phyloP scores from a whole-genome alignment of 1,140 invertebrate genomes.

The Philaenus spumarius region DNA sequence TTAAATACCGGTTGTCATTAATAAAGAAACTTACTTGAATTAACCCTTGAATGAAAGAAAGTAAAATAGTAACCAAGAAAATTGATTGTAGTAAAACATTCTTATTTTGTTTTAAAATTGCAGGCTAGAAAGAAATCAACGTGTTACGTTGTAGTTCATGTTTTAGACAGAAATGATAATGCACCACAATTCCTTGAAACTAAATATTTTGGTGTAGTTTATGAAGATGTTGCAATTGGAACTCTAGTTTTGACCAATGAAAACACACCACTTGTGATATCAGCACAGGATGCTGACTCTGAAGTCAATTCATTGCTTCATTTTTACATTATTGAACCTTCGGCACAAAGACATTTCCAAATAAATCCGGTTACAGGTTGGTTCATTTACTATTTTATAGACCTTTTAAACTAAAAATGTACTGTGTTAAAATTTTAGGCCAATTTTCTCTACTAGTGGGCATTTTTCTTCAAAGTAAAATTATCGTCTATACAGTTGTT shows the following conservation, averaged over 20 bases:
- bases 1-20: no score
- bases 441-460: no score
- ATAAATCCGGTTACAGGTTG: conserved; percentile 76
- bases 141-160: conserved; percentile 61
- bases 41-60: no score
- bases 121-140: conserved; percentile 69
- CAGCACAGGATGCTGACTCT: conserved; percentile 68
- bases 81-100: no score
- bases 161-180: conserved; percentile 84
- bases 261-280: conserved; percentile 68
- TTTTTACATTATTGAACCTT: conserved; percentile 75
- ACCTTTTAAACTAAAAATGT: no score
- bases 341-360: conserved; percentile 65
- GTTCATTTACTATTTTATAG: no score
- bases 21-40: no score
- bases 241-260: conserved; percentile 61
- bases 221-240: conserved; percentile 75
- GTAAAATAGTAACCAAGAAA: no score
- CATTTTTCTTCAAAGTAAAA: no score
- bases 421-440: no score
- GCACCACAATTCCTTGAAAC: conserved; percentile 69
- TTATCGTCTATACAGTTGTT: no score
- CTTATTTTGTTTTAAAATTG: no score
- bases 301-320: conserved; percentile 77
- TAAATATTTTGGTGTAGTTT: conserved; percentile 70